Evolutionary conservation across 1,140 invertebrate genomes (phyloP), one percentile per base, ranked within the genome.

Genomic region (Epicauta chinensis): DNA sequence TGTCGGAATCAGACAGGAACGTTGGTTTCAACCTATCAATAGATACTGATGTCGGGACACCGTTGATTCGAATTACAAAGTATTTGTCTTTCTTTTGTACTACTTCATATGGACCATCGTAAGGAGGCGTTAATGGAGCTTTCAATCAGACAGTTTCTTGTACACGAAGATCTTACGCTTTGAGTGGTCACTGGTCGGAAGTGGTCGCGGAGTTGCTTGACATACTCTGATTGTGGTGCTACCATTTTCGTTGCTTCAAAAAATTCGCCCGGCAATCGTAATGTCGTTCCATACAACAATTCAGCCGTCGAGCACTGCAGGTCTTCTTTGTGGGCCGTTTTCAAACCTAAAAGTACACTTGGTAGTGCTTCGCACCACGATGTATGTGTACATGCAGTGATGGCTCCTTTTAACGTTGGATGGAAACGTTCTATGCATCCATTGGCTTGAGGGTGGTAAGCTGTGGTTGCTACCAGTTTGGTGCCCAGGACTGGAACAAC

Each of bases 291-390:
- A 50, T 62, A 70, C 0, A 68, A 53, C 1, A 71, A 41, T 29
- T 69, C 58, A 0, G 68, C 61, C 1, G 70, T 51, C 1, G 67
- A 68, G 0, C 62, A 56, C 17, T 66, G 46, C 1, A 69, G 36
- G 37, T 73, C 69, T 11, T 66, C 59, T 34, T 71, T 70, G 16
- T 51, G 53, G 1, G 61, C 53, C 5, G 65, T 48, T 17, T 71
- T 39, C 0, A 73, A 53, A 2, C 73, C 73, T 0, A 75, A 48
- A 0, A 77, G 53, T 2, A 75, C 67, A 0, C 63, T 49, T 2
- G 73, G 70, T 4, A 77, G 56, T 1, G 42, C 15, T 14, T 66
- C 55, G 1, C 56, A 50, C 72, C 73, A 76, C 7, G 46, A 16
- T 13, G 23, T 46, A 1, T 44, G 56, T 2, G 53, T 15, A 38